A percentile compares a stretch with the other conserved stretches of the same genome.
Evolutionary conservation across 1,140 invertebrate genomes (phyloP).

Genomic region (Ditylenchus dipsaci): DNA sequence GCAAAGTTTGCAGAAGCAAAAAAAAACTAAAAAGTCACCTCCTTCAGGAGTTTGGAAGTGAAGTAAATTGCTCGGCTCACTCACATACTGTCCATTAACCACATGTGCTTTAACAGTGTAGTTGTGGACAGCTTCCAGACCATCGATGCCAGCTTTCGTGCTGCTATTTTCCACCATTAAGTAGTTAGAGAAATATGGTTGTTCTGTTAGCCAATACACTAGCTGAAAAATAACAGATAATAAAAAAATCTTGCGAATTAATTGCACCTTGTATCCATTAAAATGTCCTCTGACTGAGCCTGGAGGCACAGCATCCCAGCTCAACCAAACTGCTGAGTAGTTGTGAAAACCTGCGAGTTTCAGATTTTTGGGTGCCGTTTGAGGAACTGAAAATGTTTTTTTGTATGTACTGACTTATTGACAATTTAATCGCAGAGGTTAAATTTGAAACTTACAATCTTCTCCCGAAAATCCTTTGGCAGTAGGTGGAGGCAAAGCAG

Average conservation of each 20-base stretch:
- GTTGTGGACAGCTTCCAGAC: constrained; percentile 40
- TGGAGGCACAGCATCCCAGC: constrained; percentile 41
- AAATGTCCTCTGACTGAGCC: constrained; percentile 46
- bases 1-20: too few species aligned
- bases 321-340: constrained; percentile 41
- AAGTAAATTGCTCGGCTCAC: constrained; percentile 36
- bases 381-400: constrained; percentile 39
- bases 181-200: constrained; percentile 27
- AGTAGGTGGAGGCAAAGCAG: constrained; percentile 74
- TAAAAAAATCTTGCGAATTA: not conserved
- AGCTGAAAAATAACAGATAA: constrained; percentile 22
- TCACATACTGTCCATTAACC: constrained; percentile 43
- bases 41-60: constrained; percentile 55
- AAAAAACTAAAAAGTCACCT: constrained; percentile 21
- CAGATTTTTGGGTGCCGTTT: constrained; percentile 35
- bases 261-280: constrained; percentile 45
- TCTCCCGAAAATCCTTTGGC: constrained; percentile 89
- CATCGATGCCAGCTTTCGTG: constrained; percentile 12
- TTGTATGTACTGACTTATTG: too few species aligned
- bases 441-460: constrained; percentile 65
- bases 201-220: constrained; percentile 43
- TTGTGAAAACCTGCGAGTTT: constrained; percentile 36
- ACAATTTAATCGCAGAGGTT: too few species aligned
- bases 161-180: constrained; percentile 5
- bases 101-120: constrained; percentile 46